A percentile compares a stretch with the other conserved stretches of the same genome.
Evolutionary conservation across 2,797 vertebrate species (phyloP).

Genomic region (Enoplosus armatus): DNA sequence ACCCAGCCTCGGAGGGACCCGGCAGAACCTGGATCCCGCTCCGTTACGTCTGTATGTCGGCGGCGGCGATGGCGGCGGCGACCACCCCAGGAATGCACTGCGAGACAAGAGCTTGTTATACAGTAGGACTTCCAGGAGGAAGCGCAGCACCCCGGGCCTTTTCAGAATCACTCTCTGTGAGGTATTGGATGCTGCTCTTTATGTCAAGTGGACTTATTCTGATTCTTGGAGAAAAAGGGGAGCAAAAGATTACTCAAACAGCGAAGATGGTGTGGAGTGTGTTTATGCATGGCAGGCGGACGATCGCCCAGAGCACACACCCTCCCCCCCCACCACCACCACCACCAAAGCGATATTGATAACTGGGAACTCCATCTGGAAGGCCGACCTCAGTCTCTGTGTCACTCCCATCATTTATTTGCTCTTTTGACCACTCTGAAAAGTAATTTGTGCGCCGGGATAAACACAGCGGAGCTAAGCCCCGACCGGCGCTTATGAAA

Average conservation of each 20-base stretch:
- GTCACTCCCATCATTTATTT: constrained; percentile 63
- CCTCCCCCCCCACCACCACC: too few species aligned
- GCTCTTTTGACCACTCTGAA: constrained; percentile 68
- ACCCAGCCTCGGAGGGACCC: constrained; percentile 49
- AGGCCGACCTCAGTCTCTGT: constrained; percentile 34
- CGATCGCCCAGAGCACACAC: too few species aligned
- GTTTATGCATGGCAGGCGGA: constrained; percentile 48
- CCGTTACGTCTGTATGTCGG: constrained; percentile 52
- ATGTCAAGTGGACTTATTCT: constrained; percentile 52
- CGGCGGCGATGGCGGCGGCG: constrained; percentile 40
- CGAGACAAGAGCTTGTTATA: constrained; percentile 26
- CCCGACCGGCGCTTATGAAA: constrained; percentile 74
- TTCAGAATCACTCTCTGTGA: constrained; percentile 70
- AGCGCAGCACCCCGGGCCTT: constrained; percentile 47
- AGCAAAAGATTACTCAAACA: constrained; percentile 39
- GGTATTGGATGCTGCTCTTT: constrained; percentile 58
- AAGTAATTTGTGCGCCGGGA: constrained; percentile 74
- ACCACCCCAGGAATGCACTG: constrained; percentile 24
- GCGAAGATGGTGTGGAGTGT: constrained; percentile 31
- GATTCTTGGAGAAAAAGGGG: constrained; percentile 28
- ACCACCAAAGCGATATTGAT: constrained; percentile 64
- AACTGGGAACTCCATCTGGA: constrained; percentile 59
- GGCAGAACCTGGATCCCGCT: constrained; percentile 38
- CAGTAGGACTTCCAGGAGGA: constrained; percentile 20
- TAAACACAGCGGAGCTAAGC: constrained; percentile 67